Base-by-base conservation (phyloP, 2,888 invertebrate species). In the Plebejus anna region DNA sequence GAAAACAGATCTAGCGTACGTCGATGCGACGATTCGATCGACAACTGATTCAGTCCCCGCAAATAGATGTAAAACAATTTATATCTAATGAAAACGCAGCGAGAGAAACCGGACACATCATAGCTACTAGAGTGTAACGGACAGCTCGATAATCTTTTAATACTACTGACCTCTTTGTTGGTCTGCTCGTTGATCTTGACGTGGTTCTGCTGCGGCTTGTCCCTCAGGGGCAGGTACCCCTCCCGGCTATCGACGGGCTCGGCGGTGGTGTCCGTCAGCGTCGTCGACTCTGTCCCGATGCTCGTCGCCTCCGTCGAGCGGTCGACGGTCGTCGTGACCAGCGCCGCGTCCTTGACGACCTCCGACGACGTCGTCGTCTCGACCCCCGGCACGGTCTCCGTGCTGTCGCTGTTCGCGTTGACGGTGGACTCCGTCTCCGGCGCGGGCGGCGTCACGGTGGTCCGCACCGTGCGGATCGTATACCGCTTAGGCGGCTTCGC, bases 121-220 rank as follows among this genome's bases (percentile, higher is more conserved):
- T 36, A 78, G 71, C 88, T 90, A 90, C 89, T 90, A 89, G 89
- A 90, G 87, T 90, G 90, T 89, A 88, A 90, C 89, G 87, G 87
- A 87, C 86, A 84, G 85, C 84, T 73, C 55, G 73, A 73, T 73
- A 51, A 73, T 73, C 73, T 73, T 28, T 73, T 66, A 85, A 87
- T 89, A 87, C 88, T 86, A 91, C 94, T 93, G 88, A 94, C 94
- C 94, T 94, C 94, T 91, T 94, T 94, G 84, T 94, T 94, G 78
- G 93, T 94, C 84, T 94, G 92, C 81, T 94, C 94, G 87, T 91
- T 94, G 87, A 94, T 94, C 86, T 94, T 94, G 82, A 94, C 94
- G 85, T 92, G 89, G 77, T 89, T 93, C 83, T 91, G 91, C 80
- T 88, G 90, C 75, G 92, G 92, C 80, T 93, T 94, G 84, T 94